Percentiles rank a stretch among this genome's conserved stretches.
Evolutionary conservation across 2,113 vertebrate species (phyloP).

Genomic region (Pica pica): DNA sequence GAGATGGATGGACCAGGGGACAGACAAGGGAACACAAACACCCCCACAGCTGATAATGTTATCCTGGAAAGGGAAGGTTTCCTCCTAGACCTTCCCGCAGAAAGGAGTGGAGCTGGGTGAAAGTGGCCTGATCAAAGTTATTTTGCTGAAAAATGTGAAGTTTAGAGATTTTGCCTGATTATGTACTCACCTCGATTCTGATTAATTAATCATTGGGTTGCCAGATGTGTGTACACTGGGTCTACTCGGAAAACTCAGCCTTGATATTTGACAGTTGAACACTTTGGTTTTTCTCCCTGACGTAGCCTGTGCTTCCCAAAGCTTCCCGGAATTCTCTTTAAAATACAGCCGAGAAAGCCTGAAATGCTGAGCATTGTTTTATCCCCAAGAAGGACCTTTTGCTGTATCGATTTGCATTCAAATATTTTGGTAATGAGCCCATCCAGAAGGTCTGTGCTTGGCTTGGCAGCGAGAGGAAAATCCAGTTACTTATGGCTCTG

Average conservation of each 20-base stretch:
- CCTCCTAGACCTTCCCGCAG: background rate
- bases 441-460: background rate
- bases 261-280: background rate
- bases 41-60: fast-evolving
- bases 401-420: background rate
- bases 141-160: background rate
- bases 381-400: background rate
- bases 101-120: background rate
- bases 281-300: background rate
- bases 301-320: background rate
- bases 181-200: background rate
- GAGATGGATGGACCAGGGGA: background rate
- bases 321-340: background rate
- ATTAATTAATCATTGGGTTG: background rate
- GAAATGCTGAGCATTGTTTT: background rate
- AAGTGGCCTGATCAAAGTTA: background rate
- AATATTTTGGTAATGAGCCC: background rate
- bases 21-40: background rate
- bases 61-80: background rate
- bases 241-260: background rate
- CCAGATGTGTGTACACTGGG: background rate
- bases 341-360: background rate
- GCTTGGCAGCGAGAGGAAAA: background rate
- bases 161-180: background rate
- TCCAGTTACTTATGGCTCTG: background rate